Base-by-base conservation (phyloP, 2,113 vertebrate genomes). In the Marmota flaviventris region DNA sequence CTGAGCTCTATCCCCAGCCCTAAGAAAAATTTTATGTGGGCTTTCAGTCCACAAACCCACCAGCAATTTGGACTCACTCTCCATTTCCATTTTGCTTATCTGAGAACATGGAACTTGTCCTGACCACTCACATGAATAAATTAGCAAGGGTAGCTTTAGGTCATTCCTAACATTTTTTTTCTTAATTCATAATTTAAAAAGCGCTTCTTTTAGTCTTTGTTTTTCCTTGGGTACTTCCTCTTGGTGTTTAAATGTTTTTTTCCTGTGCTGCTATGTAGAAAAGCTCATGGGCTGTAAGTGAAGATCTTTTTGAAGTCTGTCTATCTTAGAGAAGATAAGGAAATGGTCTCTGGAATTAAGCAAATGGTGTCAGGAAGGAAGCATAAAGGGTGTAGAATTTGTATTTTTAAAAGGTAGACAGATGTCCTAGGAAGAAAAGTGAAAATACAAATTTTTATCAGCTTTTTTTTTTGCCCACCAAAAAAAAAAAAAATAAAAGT, bases 161-260 rank as follows among this genome's bases (percentile, higher is more conserved):
- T 79, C 27, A 75, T 65, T n/a, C 22, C 22, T 18, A 34, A 14
- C 5, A 6, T 89, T 42, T 73, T 83, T 90, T 78, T 67, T 29
- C 91, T 97, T 79, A 90, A 84, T 93, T 70, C 95, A 39, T 69
- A 51, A 78, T 96, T 86, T 94, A 98, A 85, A 61, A 97, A 85
- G 1, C 56, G 24, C 34, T 97, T 93, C 53, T 63, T 96, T 82
- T 45, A 0, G 25, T 11, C 42, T 96, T 85, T 92, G 92, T 22
- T 81, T 72, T 58, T 9, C 27, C 39, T 85, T 69, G 84, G 58
- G 91, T 96, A 79, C 73, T 97, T 76, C 72, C 20, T 81, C 5
- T 9, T 39, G 3, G 16, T 53, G 51, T 45, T 77, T 77, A 16
- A 29, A 18, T 11, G 48, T 93, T 69, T 34, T 70, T 83, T 70